Conservation (phyloP, 1,140 invertebrate species). For the Pseudoatta argentina region DNA sequence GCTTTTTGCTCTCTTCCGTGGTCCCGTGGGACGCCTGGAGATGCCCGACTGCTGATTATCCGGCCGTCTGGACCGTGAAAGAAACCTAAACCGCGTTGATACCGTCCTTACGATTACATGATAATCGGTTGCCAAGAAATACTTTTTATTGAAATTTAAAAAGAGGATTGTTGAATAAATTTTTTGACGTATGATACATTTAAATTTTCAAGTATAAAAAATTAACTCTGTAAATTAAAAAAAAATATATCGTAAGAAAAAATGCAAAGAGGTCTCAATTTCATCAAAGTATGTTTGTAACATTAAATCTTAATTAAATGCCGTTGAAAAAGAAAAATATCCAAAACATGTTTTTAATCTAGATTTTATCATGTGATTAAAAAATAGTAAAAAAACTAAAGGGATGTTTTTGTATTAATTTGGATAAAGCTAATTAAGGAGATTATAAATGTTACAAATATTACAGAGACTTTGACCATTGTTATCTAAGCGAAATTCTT, state of each 20-base stretch:
- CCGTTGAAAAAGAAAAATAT: background rate
- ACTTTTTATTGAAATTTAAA: background rate
- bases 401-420: background rate
- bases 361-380: background rate
- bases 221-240: background rate
- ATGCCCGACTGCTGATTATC: slow-evolving; percentile 66
- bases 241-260: background rate
- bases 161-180: background rate
- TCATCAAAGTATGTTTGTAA: background rate
- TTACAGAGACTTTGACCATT: background rate
- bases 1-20: background rate
- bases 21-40: slow-evolving; percentile 48
- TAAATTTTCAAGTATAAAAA: background rate
- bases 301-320: slow-evolving; percentile 5
- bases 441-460: background rate
- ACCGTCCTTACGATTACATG: slow-evolving; percentile 19
- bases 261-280: background rate
- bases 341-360: background rate
- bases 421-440: background rate
- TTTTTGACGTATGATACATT: background rate
- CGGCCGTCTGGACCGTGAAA: slow-evolving; percentile 46
- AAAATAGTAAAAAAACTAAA: background rate
- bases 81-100: slow-evolving; percentile 47
- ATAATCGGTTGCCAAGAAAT: slow-evolving; percentile 23
- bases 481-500: background rate